Evolutionary conservation across 2,888 invertebrate species (phyloP).

Genomic region (Lasioglossum lativentre): DNA sequence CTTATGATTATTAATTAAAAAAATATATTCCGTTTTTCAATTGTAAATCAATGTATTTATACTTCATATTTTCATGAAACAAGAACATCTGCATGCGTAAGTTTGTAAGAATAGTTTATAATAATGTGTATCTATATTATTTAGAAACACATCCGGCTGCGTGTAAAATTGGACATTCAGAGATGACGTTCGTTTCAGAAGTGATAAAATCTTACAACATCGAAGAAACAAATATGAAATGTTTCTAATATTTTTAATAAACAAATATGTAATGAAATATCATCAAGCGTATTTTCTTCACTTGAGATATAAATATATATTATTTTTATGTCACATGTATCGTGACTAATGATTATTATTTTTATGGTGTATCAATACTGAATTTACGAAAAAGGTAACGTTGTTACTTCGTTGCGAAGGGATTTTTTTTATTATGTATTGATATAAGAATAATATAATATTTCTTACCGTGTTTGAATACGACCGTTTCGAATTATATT

Average conservation of each 20-base stretch:
- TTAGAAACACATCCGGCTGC: neutral
- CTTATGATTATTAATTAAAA: neutral
- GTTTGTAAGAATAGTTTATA: neutral
- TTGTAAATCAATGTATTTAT: neutral
- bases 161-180: conserved; percentile 3
- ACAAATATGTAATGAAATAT: neutral
- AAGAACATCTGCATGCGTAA: neutral
- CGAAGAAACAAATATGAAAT: conserved; percentile 3
- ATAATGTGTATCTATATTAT: neutral
- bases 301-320: neutral
- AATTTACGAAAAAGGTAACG: conserved; percentile 39
- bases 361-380: conserved; percentile 47
- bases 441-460: conserved; percentile 36
- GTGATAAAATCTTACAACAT: neutral
- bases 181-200: conserved; percentile 1
- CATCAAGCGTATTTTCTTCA: neutral
- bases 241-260: neutral
- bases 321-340: conserved; percentile 1
- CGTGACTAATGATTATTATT: conserved; percentile 49
- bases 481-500: conserved; percentile 1
- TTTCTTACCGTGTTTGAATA: conserved; percentile 36
- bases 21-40: neutral
- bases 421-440: conserved; percentile 31
- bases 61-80: neutral
- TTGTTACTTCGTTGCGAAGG: conserved; percentile 39